These are phyloP conservation scores for Argyrosomus regius DNA, from an alignment of 2,797 vertebrate genomes.

Conservation along the genomic window DNA sequence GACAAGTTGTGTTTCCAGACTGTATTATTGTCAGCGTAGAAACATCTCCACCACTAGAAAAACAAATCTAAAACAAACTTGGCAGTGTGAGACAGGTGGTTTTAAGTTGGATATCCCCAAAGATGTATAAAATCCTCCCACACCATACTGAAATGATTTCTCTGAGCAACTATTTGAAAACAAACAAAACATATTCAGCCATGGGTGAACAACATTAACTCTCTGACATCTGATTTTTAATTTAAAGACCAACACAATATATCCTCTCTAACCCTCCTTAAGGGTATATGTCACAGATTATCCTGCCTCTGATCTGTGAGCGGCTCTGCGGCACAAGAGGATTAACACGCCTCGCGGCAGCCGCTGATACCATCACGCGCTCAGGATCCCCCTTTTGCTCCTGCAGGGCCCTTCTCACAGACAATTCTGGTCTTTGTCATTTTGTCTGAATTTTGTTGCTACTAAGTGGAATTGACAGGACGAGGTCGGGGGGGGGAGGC, in stretches of 20 bases:
- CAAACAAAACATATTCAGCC: constrained; percentile 28
- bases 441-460: constrained; percentile 15
- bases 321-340: constrained; percentile 67
- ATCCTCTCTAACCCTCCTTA: constrained; percentile 38
- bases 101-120: background rate
- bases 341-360: constrained; percentile 64
- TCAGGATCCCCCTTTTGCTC: constrained; percentile 36
- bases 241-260: constrained; percentile 46
- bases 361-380: constrained; percentile 47
- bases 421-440: constrained; percentile 31
- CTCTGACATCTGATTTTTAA: constrained; percentile 46
- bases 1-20: background rate
- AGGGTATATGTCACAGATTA: constrained; percentile 68
- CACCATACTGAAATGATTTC: constrained; percentile 4
- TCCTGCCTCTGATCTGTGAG: constrained; percentile 72
- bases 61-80: background rate
- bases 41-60: background rate
- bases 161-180: constrained; percentile 21
- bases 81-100: background rate
- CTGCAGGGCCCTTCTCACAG: constrained; percentile 8
- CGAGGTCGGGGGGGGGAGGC: constrained; percentile 23
- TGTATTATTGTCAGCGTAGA: background rate
- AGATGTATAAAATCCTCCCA: constrained; percentile 33
- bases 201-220: constrained; percentile 33
- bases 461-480: constrained; percentile 33